Conservation (phyloP, 2,888 invertebrate genomes). For the Euproctis similis region DNA sequence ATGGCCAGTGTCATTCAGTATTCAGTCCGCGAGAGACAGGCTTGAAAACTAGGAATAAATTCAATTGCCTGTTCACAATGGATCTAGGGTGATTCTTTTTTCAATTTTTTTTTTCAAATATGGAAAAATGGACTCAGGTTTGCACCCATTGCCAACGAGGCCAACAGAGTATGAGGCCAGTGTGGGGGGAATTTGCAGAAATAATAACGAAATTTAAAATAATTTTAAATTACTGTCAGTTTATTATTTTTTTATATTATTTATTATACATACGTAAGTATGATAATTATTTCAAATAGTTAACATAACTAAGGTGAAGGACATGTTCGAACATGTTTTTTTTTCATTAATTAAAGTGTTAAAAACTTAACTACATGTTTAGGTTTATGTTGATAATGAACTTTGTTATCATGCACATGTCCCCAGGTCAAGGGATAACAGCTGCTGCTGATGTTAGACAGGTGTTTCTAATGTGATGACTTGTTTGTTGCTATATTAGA, state of each 20-base stretch:
- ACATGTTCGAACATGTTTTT: constrained; percentile 11
- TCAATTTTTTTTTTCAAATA: too few relatives aligned
- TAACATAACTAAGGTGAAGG: constrained; percentile 27
- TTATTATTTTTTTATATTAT: too few relatives aligned
- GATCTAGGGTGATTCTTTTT: too few relatives aligned
- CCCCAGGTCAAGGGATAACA: constrained; percentile 38
- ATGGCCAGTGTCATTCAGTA: constrained; percentile 15
- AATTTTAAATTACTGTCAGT: too few relatives aligned
- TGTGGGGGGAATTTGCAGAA: too few relatives aligned
- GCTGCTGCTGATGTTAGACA: constrained; percentile 60
- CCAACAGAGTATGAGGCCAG: too few relatives aligned
- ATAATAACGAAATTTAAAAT: too few relatives aligned
- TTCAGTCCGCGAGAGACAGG: constrained; percentile 15
- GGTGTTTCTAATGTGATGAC: constrained; percentile 53
- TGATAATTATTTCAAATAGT: background rate
- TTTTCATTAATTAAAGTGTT: constrained; percentile 30
- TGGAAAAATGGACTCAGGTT: too few relatives aligned
- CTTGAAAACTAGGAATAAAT: constrained; percentile 8
- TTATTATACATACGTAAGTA: too few relatives aligned
- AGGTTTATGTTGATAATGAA: constrained; percentile 23
- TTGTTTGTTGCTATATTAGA: constrained; percentile 21
- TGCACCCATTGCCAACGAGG: too few relatives aligned
- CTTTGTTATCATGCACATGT: constrained; percentile 30
- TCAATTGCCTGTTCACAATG: too few relatives aligned
- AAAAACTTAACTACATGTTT: too few relatives aligned